phyloP scores from a whole-genome alignment of 2,113 vertebrate genomes.

The Narcine bancroftii region DNA sequence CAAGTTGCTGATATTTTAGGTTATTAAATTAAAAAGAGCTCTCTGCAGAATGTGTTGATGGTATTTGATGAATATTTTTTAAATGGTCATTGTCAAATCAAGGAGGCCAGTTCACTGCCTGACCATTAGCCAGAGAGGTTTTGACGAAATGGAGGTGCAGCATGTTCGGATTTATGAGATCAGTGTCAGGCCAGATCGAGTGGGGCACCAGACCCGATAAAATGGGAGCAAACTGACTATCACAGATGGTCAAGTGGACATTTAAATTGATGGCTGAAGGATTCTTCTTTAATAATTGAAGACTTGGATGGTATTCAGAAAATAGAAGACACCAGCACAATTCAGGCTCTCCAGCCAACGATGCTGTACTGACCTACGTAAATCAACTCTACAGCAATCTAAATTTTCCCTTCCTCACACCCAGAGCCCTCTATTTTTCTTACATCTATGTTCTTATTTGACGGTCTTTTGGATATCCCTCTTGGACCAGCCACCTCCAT shows the following conservation, averaged over 20 bases:
- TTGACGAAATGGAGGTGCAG: neutral
- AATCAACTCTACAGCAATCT: too few relatives aligned
- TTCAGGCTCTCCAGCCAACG: too few relatives aligned
- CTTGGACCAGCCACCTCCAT: too few relatives aligned
- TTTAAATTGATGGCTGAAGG: neutral
- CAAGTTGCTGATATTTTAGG: neutral
- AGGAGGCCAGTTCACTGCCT: neutral
- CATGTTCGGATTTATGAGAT: constrained; percentile 9
- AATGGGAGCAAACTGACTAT: neutral
- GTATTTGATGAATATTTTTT: neutral
- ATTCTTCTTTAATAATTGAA: neutral
- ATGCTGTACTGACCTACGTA: too few relatives aligned
- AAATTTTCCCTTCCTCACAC: too few relatives aligned
- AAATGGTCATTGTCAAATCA: neutral
- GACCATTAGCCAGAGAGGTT: neutral
- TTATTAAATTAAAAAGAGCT: neutral
- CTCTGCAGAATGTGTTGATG: neutral
- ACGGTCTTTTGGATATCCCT: too few relatives aligned
- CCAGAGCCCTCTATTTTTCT: too few relatives aligned
- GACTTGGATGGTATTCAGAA: neutral
- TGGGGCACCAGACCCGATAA: neutral
- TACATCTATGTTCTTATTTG: too few relatives aligned
- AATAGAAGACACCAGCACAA: too few relatives aligned
- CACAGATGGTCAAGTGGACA: neutral
- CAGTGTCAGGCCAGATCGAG: neutral